These are phyloP conservation scores for Ardeotis arabs DNA, from an alignment of 2,113 vertebrate genomes.

Conservation along the genomic window DNA sequence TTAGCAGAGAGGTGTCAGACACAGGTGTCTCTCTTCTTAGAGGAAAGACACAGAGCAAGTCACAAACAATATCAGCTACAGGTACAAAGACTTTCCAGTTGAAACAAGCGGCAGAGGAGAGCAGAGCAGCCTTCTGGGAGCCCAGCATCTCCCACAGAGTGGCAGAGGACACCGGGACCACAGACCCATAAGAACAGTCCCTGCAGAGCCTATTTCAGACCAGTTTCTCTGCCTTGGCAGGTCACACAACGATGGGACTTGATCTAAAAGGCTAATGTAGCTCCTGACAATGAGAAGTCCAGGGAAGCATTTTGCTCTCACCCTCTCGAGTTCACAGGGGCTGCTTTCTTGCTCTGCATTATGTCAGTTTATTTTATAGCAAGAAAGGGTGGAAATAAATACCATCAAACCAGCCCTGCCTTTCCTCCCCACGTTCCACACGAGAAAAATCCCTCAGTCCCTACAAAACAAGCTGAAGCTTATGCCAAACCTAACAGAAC, in stretches of 20 bases:
- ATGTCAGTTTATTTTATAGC: constrained; percentile 46
- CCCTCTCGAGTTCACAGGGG: neutral
- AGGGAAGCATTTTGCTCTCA: neutral
- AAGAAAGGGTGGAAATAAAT: constrained; percentile 28
- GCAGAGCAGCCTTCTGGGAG: neutral
- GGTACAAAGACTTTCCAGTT: neutral
- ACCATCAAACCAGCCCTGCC: neutral
- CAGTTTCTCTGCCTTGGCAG: neutral
- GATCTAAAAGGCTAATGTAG: neutral
- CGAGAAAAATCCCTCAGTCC: constrained; percentile 35
- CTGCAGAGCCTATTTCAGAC: neutral
- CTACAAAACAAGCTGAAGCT: constrained; percentile 21
- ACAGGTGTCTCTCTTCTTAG: neutral
- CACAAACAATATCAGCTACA: fast-evolving
- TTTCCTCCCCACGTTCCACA: neutral
- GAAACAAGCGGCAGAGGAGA: neutral
- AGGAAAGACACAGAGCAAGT: neutral
- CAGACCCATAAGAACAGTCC: fast-evolving
- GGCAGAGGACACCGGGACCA: fast-evolving
- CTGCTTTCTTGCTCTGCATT: constrained; percentile 21
- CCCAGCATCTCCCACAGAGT: neutral
- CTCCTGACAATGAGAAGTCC: neutral
- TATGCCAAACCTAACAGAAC: constrained; percentile 48
- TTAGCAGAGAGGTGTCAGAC: neutral
- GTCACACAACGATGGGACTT: neutral